These are phyloP conservation scores for Chrysolina oricalcia DNA, from an alignment of 2,888 invertebrate genomes.

Conservation along the genomic window DNA sequence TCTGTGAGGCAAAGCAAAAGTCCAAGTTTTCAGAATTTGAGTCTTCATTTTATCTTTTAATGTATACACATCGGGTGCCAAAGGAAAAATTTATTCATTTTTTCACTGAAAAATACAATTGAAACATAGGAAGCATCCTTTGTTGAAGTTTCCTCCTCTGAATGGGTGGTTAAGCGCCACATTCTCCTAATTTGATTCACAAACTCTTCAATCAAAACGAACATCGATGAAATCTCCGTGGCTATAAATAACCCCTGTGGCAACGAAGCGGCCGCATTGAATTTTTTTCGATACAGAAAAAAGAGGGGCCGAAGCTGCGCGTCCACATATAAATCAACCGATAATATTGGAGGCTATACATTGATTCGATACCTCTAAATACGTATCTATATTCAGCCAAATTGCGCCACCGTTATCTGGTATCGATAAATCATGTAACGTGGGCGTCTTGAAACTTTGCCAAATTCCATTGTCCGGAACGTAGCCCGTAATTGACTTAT, in stretches of 20 bases:
- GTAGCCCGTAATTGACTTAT: conserved; percentile 71
- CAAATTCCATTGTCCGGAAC: conserved; percentile 70
- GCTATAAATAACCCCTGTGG: conserved; percentile 34
- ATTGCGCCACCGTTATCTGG: conserved; percentile 67
- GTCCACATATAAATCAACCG: conserved; percentile 56
- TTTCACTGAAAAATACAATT: neutral
- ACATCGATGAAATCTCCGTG: conserved; percentile 5
- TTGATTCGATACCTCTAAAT: conserved; percentile 66
- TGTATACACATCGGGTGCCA: no score
- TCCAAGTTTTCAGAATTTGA: no score
- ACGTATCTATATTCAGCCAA: conserved; percentile 68
- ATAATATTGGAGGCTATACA: conserved; percentile 61
- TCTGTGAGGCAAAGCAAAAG: no score
- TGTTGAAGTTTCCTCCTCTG: neutral
- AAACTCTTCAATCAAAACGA: neutral
- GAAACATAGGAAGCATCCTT: neutral
- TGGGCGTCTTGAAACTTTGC: conserved; percentile 71
- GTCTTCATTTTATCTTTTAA: no score
- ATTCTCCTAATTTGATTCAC: neutral
- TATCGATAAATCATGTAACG: conserved; percentile 68
- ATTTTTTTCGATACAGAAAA: conserved; percentile 26
- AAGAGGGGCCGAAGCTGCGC: conserved; percentile 43
- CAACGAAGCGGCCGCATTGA: neutral
- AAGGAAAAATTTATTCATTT: no score
- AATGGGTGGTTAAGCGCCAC: neutral